Base-by-base conservation (phyloP, 2,888 invertebrate genomes). In the Mimachlamys varia region DNA sequence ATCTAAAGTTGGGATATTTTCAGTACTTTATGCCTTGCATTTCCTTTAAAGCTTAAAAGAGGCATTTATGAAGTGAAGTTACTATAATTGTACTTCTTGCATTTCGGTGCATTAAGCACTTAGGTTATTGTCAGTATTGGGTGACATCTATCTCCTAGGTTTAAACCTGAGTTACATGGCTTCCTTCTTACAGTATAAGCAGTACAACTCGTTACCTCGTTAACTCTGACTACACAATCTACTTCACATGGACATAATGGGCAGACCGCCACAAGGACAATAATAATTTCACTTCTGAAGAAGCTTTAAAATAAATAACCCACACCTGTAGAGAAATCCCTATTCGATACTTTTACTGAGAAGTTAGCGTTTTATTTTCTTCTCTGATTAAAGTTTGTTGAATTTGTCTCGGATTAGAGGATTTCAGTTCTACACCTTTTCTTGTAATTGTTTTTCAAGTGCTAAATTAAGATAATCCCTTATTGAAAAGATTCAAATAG, bases 361-460 rank as follows among this genome's bases (percentile, higher is more conserved):
- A 76, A 76, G 76, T 76, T 76, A 27, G 33, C 7, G 10, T 5
- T 76, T 76, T 76, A 76, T 76, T 76, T 76, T 76, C 10, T 27
- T 76, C 27, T 76, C 76, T 76, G 76, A 76, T 76, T 76, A 76
- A 76, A 76, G 13, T 76, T 76, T 76, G 76, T 76, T 76, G 76
- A 76, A 76, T 76, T 76, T 76, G 76, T 22, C 33, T 0, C 7
- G 76, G 76, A 76, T 76, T 76, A 76, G 12, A 33, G 76, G 76
- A 76, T 76, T 76, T 76, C 76, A 33, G 76, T 76, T 76, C 33
- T 33, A 76, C 76, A 76, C 76, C 76, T 76, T 33, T 76, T 76
- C 76, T 76, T 76, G 76, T 76, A 76, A 76, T 76, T 76, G 76
- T 76, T 76, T 33, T 76, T 76, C 76, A 76, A 33, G 33, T 33